These are phyloP conservation scores for Uropsilus gracilis DNA, from an alignment of 2,113 vertebrate species.

Conservation along the genomic window DNA sequence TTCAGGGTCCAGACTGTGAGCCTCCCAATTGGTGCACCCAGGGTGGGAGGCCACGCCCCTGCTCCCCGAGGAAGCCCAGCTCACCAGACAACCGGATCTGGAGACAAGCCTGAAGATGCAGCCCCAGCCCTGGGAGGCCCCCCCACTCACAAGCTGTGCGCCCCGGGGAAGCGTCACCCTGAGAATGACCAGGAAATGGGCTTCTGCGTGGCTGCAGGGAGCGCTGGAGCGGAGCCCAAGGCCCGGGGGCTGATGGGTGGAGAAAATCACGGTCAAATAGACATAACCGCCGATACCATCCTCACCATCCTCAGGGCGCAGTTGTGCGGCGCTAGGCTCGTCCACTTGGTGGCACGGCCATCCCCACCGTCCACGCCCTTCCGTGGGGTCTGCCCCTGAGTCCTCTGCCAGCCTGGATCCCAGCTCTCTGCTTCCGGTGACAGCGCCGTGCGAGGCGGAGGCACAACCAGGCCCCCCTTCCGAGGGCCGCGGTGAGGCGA, in stretches of 20 bases:
- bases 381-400: neutral
- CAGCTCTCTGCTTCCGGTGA: too few relatives aligned
- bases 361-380: neutral
- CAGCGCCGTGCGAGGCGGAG: too few relatives aligned
- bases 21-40: neutral
- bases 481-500: constrained; percentile 52
- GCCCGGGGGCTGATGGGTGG: neutral
- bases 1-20: neutral
- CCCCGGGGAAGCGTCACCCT: neutral
- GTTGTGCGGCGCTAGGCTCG: neutral
- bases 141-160: neutral
- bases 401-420: too few relatives aligned
- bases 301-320: neutral
- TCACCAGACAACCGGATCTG: neutral
- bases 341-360: rapidly evolving
- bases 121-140: too few relatives aligned
- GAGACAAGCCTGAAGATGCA: neutral
- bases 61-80: neutral
- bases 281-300: neutral
- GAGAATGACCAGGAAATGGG: neutral
- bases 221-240: too few relatives aligned
- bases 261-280: neutral
- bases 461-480: constrained; percentile 10
- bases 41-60: neutral
- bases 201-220: neutral